Base-by-base conservation (phyloP, 1,140 invertebrate genomes). In the Calliopsis andreniformis region DNA sequence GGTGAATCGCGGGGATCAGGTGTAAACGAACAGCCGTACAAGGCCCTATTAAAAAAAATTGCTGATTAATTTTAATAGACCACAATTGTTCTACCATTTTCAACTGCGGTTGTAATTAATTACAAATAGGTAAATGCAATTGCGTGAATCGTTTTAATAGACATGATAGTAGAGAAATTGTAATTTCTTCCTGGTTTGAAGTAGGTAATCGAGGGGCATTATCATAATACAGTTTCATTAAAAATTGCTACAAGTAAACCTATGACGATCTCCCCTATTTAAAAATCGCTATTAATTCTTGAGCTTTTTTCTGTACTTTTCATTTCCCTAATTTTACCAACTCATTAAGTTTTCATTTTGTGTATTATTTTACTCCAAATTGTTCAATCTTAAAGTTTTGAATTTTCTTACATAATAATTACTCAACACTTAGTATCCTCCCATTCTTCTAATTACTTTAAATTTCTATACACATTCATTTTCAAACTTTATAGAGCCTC, bases 31-130 rank as follows among this genome's bases (percentile, higher is more conserved):
- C 23, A 23, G 4, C 7, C 2, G 14, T n/a, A 10, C 3, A 18
- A 10, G 30, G 28, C 16, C 16, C 8, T 42, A 42, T 72, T 72
- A 43, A 20, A 20, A 53, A 64, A 59, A 72, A 64, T 72, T 55
- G 35, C 70, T 72, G 70, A 72, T 72, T 72, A 63, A 72, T 72
- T 55, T 64, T 64, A 70, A 70, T 61, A 42, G 25, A 28, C 14
- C 28, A 20, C 20, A 45, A 61, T 72, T 25, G 58, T 28, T 30
- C 32, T 53, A 23, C 32, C 18, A 32, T 39, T 62, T 42, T 35
- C 16, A 14, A 30, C 20, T 35, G 47, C 53, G 39, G 23, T 47
- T 30, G 69, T 42, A 63, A 72, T 72, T 72, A 72, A 63, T 63
- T 20, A 45, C 25, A 64, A 72, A 72, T 35, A 43, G 45, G 64